Evolutionary conservation across 2,888 invertebrate species (phyloP).

Genomic region (Galeopsomyia nigrocyanea): DNA sequence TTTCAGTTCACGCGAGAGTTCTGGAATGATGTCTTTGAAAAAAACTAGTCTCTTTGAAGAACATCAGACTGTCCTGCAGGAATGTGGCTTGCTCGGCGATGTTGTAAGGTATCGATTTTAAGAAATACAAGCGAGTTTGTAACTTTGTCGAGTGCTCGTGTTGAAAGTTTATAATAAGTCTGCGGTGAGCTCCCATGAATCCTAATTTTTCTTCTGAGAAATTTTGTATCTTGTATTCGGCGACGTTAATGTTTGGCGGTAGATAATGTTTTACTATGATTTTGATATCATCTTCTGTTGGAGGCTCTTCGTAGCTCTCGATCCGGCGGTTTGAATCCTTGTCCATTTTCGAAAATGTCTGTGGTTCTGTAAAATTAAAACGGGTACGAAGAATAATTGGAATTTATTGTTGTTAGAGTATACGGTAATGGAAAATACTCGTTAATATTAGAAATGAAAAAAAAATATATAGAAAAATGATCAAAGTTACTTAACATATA

Average conservation of each 20-base stretch:
- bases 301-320: not conserved
- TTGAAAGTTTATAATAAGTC: constrained; percentile 50
- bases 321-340: no score
- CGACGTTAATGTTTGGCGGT: constrained; percentile 45
- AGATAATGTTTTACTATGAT: constrained; percentile 45
- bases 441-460: no score
- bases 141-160: no score
- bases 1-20: not conserved
- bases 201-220: constrained; percentile 60
- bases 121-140: constrained; percentile 8
- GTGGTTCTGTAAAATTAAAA: no score
- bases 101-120: constrained; percentile 23
- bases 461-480: no score
- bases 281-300: constrained; percentile 49
- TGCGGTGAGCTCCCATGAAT: constrained; percentile 58
- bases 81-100: constrained; percentile 7
- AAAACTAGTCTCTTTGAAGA: constrained; percentile 29
- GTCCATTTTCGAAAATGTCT: no score
- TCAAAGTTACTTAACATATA: no score
- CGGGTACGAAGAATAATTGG: no score
- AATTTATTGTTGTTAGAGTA: no score
- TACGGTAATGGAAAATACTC: no score
- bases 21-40: constrained; percentile 9
- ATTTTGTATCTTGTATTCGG: constrained; percentile 50
- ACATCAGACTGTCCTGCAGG: not conserved